Percentiles rank a stretch among this genome's conserved stretches.
These are phyloP conservation scores for Neogobius melanostomus DNA, from an alignment of 2,113 vertebrate species.

Conservation along the genomic window DNA sequence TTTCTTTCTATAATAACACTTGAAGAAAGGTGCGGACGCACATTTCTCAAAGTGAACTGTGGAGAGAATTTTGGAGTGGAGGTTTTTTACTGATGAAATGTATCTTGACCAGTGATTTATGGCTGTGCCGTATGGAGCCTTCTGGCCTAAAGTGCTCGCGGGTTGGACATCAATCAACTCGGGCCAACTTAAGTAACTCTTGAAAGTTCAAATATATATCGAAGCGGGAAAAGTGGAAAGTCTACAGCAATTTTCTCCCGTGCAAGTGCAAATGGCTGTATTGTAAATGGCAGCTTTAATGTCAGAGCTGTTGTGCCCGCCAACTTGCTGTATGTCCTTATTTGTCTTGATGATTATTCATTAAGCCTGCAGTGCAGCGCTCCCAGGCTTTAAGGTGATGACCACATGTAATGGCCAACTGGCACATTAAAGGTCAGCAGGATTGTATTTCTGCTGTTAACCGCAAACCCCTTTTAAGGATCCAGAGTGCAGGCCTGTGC, in stretches of 20 bases:
- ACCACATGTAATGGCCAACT: conserved; percentile 35
- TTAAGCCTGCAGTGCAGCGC: neutral
- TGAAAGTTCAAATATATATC: conserved; percentile 8
- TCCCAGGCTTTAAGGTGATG: conserved; percentile 18
- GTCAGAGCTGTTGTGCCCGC: conserved; percentile 32
- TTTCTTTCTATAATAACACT: neutral
- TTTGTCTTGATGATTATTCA: conserved; percentile 38
- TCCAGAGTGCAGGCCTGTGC: neutral
- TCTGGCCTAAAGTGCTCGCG: neutral
- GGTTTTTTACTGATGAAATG: conserved; percentile 9
- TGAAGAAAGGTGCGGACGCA: neutral
- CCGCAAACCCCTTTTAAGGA: neutral
- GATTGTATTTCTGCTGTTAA: conserved; percentile 36
- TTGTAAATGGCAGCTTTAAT: conserved; percentile 39
- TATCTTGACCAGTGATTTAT: conserved; percentile 11
- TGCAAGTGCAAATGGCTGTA: neutral
- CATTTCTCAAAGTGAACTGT: neutral
- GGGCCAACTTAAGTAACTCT: conserved; percentile 11
- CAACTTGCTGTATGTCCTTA: conserved; percentile 16
- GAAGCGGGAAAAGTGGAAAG: neutral
- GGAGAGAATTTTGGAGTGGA: conserved; percentile 3
- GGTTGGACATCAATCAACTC: conserved; percentile 5
- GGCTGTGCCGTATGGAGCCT: neutral
- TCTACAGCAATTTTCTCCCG: conserved; percentile 7
- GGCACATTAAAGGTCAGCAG: conserved; percentile 59